Conservation (phyloP, 2,113 vertebrate species). For the Tenebrosternarchus preto region DNA sequence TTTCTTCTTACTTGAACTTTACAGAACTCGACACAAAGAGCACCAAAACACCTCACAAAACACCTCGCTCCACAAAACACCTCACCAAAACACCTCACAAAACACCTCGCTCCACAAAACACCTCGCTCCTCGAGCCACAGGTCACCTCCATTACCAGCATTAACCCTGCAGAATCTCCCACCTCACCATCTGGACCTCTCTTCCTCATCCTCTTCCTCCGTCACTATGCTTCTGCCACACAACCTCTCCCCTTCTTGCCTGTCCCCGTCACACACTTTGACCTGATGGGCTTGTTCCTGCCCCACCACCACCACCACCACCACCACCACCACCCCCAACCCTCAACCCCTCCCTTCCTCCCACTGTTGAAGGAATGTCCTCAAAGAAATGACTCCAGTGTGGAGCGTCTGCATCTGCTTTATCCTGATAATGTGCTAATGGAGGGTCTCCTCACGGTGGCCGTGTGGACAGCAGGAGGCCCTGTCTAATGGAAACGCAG, state of each 20-base stretch:
- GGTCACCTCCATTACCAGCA: neutral
- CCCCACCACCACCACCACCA: neutral
- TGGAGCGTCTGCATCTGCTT: slow-evolving; percentile 64
- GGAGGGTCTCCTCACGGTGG: slow-evolving; percentile 7
- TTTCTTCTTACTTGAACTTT: no score
- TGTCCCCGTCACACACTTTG: slow-evolving; percentile 14
- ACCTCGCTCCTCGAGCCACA: no score
- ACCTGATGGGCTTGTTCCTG: neutral
- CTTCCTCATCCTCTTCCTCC: slow-evolving; percentile 54
- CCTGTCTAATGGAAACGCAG: slow-evolving; percentile 64
- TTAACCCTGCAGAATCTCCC: neutral
- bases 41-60: no score
- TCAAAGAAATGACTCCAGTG: slow-evolving; percentile 30
- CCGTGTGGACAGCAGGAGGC: slow-evolving; percentile 50
- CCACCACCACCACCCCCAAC: no score
- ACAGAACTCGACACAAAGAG: no score
- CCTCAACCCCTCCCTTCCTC: no score
- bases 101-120: no score
- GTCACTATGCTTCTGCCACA: slow-evolving; percentile 19
- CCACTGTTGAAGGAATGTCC: neutral
- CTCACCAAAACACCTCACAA: no score
- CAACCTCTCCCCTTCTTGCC: neutral
- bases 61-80: no score
- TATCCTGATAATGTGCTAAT: slow-evolving; percentile 63
- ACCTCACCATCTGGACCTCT: slow-evolving; percentile 43